These are phyloP conservation scores for Chroicocephalus ridibundus DNA, from an alignment of 2,113 vertebrate species.

Conservation along the genomic window DNA sequence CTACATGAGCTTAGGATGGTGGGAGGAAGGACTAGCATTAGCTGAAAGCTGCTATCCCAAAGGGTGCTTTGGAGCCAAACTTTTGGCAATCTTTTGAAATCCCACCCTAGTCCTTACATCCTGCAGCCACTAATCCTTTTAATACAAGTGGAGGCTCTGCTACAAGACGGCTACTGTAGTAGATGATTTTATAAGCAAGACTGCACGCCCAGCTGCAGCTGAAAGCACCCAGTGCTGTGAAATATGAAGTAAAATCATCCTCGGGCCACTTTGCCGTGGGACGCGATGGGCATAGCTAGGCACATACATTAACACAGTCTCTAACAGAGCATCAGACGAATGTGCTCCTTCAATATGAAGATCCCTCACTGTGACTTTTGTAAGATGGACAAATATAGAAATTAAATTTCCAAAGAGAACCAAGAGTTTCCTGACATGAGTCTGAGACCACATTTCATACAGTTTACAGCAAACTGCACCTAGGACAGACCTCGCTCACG, in stretches of 20 bases:
- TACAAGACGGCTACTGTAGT: neutral
- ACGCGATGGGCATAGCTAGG: neutral
- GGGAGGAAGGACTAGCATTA: neutral
- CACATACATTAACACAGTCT: neutral
- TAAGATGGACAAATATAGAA: neutral
- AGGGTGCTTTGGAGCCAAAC: neutral
- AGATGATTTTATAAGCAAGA: neutral
- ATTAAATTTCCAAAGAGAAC: neutral
- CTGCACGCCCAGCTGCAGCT: neutral
- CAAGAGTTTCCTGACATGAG: neutral
- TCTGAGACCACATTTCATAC: neutral
- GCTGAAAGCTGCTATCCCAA: neutral
- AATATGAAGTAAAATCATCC: neutral
- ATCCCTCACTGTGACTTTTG: neutral
- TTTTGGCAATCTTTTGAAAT: neutral
- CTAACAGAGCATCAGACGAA: neutral
- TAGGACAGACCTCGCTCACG: neutral
- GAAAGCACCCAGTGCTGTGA: neutral
- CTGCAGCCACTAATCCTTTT: neutral
- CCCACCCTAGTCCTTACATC: neutral
- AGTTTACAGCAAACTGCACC: neutral
- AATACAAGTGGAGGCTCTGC: neutral
- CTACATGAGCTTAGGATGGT: neutral
- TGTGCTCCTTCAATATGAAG: neutral
- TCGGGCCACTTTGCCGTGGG: neutral